phyloP scores from a whole-genome alignment of 2,113 vertebrate genomes.

The Brachirus orientalis region DNA sequence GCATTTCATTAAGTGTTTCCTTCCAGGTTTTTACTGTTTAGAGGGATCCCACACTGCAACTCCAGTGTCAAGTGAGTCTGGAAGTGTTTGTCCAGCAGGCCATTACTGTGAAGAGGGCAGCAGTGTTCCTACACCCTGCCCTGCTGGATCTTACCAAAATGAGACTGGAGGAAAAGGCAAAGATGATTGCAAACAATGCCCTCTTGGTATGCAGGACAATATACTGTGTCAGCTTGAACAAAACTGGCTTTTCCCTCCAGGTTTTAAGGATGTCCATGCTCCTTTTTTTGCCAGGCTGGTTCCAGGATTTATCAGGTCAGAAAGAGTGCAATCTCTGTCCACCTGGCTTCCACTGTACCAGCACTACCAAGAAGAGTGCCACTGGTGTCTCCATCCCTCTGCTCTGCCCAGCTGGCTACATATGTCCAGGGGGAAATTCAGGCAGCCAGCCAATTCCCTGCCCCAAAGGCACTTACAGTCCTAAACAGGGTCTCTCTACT shows the following conservation, averaged over 20 bases:
- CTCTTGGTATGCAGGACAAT: slow-evolving; percentile 65
- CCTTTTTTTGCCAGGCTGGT: slow-evolving; percentile 75
- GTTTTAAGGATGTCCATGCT: neutral
- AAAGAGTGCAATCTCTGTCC: slow-evolving; percentile 81
- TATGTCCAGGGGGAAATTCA: slow-evolving; percentile 71
- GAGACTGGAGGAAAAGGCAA: slow-evolving; percentile 67
- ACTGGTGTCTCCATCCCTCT: slow-evolving; percentile 68
- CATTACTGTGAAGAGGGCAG: slow-evolving; percentile 86
- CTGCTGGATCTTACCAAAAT: slow-evolving; percentile 72
- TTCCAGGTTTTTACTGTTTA: slow-evolving; percentile 80
- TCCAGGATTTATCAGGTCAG: slow-evolving; percentile 80
- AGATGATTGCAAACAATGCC: slow-evolving; percentile 78
- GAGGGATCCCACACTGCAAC: slow-evolving; percentile 75
- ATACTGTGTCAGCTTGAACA: neutral
- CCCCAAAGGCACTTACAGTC: slow-evolving; percentile 82
- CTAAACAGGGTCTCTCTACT: slow-evolving; percentile 67
- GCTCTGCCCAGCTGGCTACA: slow-evolving; percentile 79
- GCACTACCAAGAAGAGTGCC: slow-evolving; percentile 41
- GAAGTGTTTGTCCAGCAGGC: slow-evolving; percentile 84
- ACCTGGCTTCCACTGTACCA: slow-evolving; percentile 79
- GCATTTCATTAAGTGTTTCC: slow-evolving; percentile 10
- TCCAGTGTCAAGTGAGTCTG: slow-evolving; percentile 67
- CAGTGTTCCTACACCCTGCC: slow-evolving; percentile 74
- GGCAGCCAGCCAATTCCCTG: slow-evolving; percentile 71
- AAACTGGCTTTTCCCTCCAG: neutral